A percentile compares a stretch with the other conserved stretches of the same genome.
Evolutionary conservation across 53 echinoderm and acorn worm species (phyloP).

Genomic region (Henricia sp.): DNA sequence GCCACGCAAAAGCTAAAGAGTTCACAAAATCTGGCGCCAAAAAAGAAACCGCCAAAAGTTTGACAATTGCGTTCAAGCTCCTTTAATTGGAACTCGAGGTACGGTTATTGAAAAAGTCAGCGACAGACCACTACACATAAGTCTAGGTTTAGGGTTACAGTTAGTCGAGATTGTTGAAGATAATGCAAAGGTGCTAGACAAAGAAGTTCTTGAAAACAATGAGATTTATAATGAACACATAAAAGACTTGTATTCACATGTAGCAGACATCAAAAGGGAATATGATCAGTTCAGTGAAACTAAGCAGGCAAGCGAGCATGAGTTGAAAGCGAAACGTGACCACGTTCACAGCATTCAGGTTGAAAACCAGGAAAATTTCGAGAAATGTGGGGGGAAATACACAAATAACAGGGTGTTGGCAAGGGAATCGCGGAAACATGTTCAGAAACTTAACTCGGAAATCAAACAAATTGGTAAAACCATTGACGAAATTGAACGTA

Average conservation of each 20-base stretch:
- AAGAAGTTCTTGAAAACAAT: neutral
- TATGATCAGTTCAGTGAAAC: neutral
- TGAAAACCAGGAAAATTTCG: neutral
- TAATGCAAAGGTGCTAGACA: neutral
- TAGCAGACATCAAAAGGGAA: neutral
- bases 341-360: neutral
- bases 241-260: neutral
- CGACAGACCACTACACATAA: neutral
- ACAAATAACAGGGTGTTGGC: neutral
- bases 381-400: neutral
- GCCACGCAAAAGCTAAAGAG: no score
- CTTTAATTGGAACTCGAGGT: neutral
- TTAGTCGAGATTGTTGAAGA: neutral
- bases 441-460: neutral
- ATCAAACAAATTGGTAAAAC: neutral
- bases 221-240: neutral
- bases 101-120: neutral
- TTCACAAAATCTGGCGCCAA: no score
- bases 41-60: neutral
- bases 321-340: neutral
- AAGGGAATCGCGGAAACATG: neutral
- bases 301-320: neutral
- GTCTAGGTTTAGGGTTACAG: constrained; percentile 11
- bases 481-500: neutral
- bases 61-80: constrained; percentile 9